Conservation (phyloP, 2,888 invertebrate species). For the Dyspetes luteomarginatus region DNA sequence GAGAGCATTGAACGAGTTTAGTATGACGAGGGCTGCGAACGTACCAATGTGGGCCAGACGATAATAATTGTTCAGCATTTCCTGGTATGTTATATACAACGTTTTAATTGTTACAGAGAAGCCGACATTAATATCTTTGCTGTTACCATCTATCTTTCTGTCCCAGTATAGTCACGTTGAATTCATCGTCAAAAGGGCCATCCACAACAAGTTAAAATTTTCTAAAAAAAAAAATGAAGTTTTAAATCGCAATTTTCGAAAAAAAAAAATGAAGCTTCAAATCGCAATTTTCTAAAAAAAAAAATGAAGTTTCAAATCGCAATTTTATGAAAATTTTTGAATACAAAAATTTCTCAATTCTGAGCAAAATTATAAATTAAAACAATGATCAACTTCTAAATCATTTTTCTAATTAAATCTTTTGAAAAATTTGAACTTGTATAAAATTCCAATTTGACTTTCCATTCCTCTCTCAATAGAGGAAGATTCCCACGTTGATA, state of each 20-base stretch:
- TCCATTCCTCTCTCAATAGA: conserved; percentile 74
- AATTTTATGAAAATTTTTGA: too few species aligned
- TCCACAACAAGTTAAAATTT: conserved; percentile 22
- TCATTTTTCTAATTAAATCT: too few species aligned
- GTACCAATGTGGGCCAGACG: conserved; percentile 79
- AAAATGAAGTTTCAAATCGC: too few species aligned
- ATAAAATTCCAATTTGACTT: too few species aligned
- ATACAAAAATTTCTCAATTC: too few species aligned
- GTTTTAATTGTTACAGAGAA: conserved; percentile 77
- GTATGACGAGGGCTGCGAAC: conserved; percentile 47
- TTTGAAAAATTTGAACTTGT: too few species aligned
- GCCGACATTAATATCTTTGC: conserved; percentile 72
- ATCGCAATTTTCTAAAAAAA: not conserved
- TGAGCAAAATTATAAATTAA: too few species aligned
- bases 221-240: not conserved
- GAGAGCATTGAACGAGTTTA: conserved; percentile 34
- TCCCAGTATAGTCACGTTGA: conserved; percentile 16
- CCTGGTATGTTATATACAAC: conserved; percentile 77
- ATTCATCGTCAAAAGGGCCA: conserved; percentile 29
- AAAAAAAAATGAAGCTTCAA: not conserved
- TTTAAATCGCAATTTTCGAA: not conserved
- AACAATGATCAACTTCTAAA: too few species aligned
- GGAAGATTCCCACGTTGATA: conserved; percentile 72
- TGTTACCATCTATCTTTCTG: conserved; percentile 49
- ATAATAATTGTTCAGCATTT: conserved; percentile 80